These are phyloP conservation scores for Diabrotica virgifera DNA, from an alignment of 1,140 invertebrate genomes.

Conservation along the genomic window DNA sequence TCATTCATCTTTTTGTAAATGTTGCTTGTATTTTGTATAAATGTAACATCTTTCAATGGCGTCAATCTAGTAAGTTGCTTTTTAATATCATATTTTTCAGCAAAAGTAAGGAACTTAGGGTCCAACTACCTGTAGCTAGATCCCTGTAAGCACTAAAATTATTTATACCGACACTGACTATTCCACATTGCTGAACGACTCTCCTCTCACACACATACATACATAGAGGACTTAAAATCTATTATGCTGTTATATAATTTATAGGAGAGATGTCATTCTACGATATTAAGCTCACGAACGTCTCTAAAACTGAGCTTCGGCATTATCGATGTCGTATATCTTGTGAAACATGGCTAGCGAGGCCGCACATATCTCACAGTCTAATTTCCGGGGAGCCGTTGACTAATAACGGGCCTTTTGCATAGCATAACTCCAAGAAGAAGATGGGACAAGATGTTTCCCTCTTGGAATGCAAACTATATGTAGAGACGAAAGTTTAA, in stretches of 20 bases:
- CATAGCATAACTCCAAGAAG: constrained; percentile 34
- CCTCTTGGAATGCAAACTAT: constrained; percentile 13
- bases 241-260: constrained; percentile 25
- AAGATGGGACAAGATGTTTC: constrained; percentile 11
- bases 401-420: constrained; percentile 37
- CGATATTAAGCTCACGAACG: constrained; percentile 19
- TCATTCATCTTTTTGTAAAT: too few species aligned
- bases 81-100: too few species aligned
- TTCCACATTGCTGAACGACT: background rate
- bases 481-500: too few species aligned
- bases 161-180: background rate
- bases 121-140: too few species aligned
- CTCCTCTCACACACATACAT: background rate
- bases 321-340: constrained; percentile 34
- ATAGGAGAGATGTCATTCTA: constrained; percentile 22
- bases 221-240: constrained; percentile 15
- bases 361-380: constrained; percentile 36
- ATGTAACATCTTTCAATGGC: too few species aligned
- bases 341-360: constrained; percentile 28
- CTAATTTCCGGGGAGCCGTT: constrained; percentile 36
- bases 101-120: too few species aligned
- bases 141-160: background rate
- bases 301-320: constrained; percentile 25
- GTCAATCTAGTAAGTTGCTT: too few species aligned
- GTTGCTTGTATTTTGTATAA: too few species aligned